Evolutionary conservation across 2,113 vertebrate genomes (phyloP).

Genomic region (Corythoichthys haematopterus): DNA sequence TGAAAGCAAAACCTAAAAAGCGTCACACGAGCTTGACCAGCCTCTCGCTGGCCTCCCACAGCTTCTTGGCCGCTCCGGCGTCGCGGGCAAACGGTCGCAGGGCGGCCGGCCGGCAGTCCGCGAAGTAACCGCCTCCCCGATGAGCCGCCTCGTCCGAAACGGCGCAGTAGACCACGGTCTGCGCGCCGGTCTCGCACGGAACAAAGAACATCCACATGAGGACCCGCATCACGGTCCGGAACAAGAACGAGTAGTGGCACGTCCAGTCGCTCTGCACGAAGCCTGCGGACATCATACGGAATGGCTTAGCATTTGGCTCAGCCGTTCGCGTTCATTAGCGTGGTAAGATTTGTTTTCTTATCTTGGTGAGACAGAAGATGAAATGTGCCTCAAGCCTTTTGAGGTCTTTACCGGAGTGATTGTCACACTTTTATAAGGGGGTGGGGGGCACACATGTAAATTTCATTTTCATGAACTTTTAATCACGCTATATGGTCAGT

Average conservation of each 20-base stretch:
- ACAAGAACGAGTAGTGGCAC: constrained; percentile 71
- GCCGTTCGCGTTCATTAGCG: no score
- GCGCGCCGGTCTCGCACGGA: constrained; percentile 68
- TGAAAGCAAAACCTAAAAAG: not conserved
- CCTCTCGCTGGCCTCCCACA: constrained; percentile 79
- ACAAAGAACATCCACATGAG: constrained; percentile 77
- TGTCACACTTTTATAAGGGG: no score
- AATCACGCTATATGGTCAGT: no score
- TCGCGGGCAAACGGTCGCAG: constrained; percentile 71
- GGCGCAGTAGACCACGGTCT: constrained; percentile 74
- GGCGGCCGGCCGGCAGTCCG: constrained; percentile 60
- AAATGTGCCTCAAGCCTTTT: no score
- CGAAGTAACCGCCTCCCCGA: constrained; percentile 72
- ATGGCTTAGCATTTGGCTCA: not conserved
- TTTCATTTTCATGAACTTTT: no score
- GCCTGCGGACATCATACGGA: constrained; percentile 47
- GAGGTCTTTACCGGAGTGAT: no score
- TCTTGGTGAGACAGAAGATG: no score
- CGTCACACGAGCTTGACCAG: constrained; percentile 69
- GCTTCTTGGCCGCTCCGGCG: constrained; percentile 72
- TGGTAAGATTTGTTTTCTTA: no score
- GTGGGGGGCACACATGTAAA: no score
- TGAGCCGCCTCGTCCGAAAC: constrained; percentile 67
- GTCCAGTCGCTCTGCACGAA: constrained; percentile 74
- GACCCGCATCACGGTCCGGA: constrained; percentile 71